Evolutionary conservation across 2,797 vertebrate genomes (phyloP), one percentile per base, ranked within the genome.

Genomic region (Todus mexicanus): DNA sequence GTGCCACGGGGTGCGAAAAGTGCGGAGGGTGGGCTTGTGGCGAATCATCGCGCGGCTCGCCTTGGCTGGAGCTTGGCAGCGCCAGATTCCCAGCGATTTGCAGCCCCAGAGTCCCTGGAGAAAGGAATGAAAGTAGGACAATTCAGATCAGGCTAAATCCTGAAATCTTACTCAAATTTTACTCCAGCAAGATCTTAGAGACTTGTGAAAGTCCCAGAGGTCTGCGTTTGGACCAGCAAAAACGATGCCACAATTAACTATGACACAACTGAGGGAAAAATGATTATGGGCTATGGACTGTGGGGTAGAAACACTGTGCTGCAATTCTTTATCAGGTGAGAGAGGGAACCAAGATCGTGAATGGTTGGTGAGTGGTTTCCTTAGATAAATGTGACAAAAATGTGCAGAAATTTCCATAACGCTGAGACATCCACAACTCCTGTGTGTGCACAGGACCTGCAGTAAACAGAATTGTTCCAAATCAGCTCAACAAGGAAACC

Each of bases 401-500:
- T 6, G 10, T 74, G 50, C 19, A 59, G 37, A 37, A 63, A 81
- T 50, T 26, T 45, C 33, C 47, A 23, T 18, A 56, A 70, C 84
- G 31, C 31, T 59, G 45, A 35, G 59, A 40, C 23, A 29, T 35
- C n/a, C 37, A 43, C 43, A n/a, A 4, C 23, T 37, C 13, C 53
- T 0, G 3, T 21, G 14, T 6, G 3, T 6, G 4, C 27, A 12
- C 6, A 5, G 4, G 35, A 69, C 20, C 50, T 51, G 64, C 66
- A 47, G 27, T 50, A 65, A 78, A 31, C 8, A 91, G 23, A 81
- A 26, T 20, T 76, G 29, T 61, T n/a, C 37, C 1, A 0, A 48
- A 33, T 48, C 47, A 22, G 12, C 50, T 68, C 26, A 45, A 29
- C 23, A 15, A 56, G 43, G 50, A 60, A 83, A 45, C 2, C 3